Evolutionary conservation across 2,113 vertebrate species (phyloP).

Genomic region (Setophaga petechia): DNA sequence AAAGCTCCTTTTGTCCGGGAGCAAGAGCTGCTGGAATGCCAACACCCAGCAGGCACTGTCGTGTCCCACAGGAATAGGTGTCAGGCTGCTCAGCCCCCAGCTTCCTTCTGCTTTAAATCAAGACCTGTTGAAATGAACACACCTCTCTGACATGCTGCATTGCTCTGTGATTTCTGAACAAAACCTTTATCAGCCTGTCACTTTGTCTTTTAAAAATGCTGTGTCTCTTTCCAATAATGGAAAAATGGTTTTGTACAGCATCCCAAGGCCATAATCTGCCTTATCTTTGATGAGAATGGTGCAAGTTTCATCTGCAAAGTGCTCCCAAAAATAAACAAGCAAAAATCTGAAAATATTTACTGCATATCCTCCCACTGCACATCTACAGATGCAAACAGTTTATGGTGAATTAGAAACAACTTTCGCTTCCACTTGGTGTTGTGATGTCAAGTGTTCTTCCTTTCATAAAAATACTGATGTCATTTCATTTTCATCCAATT

Average conservation of each 20-base stretch:
- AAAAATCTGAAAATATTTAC: neutral
- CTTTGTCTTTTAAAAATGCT: neutral
- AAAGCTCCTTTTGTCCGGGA: conserved; percentile 34
- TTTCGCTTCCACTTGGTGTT: neutral
- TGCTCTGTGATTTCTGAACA: neutral
- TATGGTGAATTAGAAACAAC: neutral
- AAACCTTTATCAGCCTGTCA: neutral
- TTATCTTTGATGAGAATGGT: neutral
- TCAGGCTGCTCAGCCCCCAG: neutral
- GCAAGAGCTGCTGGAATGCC: conserved; percentile 8
- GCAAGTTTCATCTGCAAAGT: neutral
- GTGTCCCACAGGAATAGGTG: neutral
- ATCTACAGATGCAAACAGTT: neutral
- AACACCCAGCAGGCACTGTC: rapidly evolving
- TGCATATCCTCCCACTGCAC: neutral
- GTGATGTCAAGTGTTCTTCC: neutral
- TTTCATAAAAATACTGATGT: neutral
- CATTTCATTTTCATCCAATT: neutral
- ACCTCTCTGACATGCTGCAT: neutral
- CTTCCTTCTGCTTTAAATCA: neutral
- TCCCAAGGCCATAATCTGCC: neutral
- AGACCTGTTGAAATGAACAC: neutral
- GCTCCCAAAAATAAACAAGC: neutral
- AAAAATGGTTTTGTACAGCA: neutral
- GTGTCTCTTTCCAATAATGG: rapidly evolving